Evolutionary conservation across 2,797 vertebrate species (phyloP).

Genomic region (Sebastes iracundus): DNA sequence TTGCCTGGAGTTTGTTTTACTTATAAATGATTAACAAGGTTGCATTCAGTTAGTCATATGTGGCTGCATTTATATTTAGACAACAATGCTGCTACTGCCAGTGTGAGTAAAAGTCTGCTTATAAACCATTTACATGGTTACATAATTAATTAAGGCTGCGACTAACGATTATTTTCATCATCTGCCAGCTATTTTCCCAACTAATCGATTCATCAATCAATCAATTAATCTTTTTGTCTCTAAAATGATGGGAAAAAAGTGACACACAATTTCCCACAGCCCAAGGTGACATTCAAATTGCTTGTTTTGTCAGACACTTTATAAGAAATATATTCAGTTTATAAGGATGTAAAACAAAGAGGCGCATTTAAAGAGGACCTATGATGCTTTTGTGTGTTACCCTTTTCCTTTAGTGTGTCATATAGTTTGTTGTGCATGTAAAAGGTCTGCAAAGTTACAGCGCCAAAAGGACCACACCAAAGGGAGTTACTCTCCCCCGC

Average conservation of each 20-base stretch:
- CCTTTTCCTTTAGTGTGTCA: too few species aligned
- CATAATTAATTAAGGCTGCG: constrained; percentile 50
- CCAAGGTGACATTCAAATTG: constrained; percentile 14
- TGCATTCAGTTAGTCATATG: constrained; percentile 60
- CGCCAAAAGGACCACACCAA: too few species aligned
- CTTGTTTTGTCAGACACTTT: constrained; percentile 5
- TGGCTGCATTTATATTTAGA: constrained; percentile 57
- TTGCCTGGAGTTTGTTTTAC: constrained; percentile 69
- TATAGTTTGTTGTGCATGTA: too few species aligned
- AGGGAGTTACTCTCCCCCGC: too few species aligned
- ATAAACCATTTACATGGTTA: constrained; percentile 23
- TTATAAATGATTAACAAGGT: constrained; percentile 73
- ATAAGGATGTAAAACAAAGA: background rate
- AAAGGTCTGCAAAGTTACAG: too few species aligned
- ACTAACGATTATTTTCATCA: constrained; percentile 44
- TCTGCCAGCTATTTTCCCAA: constrained; percentile 30
- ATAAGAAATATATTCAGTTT: background rate
- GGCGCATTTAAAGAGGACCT: background rate
- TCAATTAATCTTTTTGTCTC: constrained; percentile 34
- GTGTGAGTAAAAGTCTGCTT: constrained; percentile 27
- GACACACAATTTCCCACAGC: background rate
- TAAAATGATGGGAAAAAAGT: constrained; percentile 21
- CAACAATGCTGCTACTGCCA: constrained; percentile 44
- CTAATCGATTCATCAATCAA: constrained; percentile 40
- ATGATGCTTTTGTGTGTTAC: too few species aligned